These are phyloP conservation scores for Lepeophtheirus salmonis DNA, from an alignment of 1,140 invertebrate species.

Conservation along the genomic window DNA sequence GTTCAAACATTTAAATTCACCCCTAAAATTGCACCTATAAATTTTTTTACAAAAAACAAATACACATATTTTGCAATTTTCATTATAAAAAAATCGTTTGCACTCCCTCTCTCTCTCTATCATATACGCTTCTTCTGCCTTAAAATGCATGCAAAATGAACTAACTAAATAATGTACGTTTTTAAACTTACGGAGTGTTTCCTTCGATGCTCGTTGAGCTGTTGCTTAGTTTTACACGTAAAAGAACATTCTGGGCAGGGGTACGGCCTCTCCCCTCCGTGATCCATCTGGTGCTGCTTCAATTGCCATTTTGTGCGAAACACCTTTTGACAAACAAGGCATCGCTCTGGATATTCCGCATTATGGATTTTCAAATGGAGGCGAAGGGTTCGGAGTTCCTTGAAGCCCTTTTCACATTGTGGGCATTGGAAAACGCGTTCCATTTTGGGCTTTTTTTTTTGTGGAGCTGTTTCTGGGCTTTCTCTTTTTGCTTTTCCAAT, in stretches of 20 bases:
- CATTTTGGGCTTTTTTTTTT: too few relatives aligned
- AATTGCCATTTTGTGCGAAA: slow-evolving; percentile 18
- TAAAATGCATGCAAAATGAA: too few relatives aligned
- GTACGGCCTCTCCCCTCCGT: slow-evolving; percentile 16
- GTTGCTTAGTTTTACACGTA: slow-evolving; percentile 18
- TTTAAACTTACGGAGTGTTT: slow-evolving; percentile 17
- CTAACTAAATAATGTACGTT: too few relatives aligned
- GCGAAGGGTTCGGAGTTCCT: slow-evolving; percentile 15
- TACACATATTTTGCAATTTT: too few relatives aligned
- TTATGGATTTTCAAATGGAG: slow-evolving; percentile 18
- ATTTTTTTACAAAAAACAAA: too few relatives aligned
- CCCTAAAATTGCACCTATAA: too few relatives aligned
- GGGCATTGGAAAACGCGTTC: slow-evolving; percentile 11
- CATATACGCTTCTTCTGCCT: too few relatives aligned
- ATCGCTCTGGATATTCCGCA: slow-evolving; percentile 17
- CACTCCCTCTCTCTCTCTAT: too few relatives aligned
- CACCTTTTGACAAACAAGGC: slow-evolving; percentile 12
- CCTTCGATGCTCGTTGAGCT: slow-evolving; percentile 17
- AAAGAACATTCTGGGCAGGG: slow-evolving; percentile 18
- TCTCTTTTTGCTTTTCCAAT: too few relatives aligned
- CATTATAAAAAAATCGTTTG: too few relatives aligned
- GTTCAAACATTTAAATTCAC: too few relatives aligned
- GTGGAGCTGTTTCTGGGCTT: too few relatives aligned
- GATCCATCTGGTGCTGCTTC: slow-evolving; percentile 19
- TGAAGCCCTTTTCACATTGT: slow-evolving; percentile 15